Evolutionary conservation across 2,113 vertebrate genomes (phyloP).

Genomic region (Bubalus kerabau): DNA sequence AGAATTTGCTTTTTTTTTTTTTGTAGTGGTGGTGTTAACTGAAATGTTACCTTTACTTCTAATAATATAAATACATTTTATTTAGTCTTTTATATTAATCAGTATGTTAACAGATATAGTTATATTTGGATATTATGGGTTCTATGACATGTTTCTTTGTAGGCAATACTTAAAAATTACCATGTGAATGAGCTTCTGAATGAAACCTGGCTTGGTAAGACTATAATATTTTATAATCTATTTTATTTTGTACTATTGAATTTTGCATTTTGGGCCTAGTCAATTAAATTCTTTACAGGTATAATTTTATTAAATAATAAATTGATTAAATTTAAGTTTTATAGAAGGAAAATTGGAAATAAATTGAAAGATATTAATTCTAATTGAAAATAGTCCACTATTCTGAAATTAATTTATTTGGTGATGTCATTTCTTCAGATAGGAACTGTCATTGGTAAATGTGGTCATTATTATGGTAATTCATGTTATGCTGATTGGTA

Average conservation of each 20-base stretch:
- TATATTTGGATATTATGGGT: background rate
- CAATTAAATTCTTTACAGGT: background rate
- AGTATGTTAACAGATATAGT: background rate
- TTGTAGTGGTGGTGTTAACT: background rate
- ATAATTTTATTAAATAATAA: slow-evolving; percentile 14
- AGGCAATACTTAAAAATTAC: background rate
- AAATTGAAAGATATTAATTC: slow-evolving; percentile 27
- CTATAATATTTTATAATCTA: background rate
- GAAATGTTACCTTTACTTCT: background rate
- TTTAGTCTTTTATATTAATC: background rate
- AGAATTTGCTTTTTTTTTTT: background rate
- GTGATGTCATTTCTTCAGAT: background rate
- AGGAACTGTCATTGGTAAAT: slow-evolving; percentile 11
- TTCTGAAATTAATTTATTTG: slow-evolving; percentile 24
- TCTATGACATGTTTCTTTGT: background rate
- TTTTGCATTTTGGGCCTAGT: slow-evolving; percentile 27
- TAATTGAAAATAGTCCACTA: background rate
- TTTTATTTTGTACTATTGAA: background rate
- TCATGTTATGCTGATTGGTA: background rate
- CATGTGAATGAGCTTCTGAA: background rate
- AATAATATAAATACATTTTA: background rate
- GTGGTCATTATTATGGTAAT: background rate
- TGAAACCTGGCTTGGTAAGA: background rate
- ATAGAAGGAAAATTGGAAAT: slow-evolving; percentile 6
- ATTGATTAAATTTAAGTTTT: slow-evolving; percentile 40